Evolutionary conservation across 2,113 vertebrate genomes (phyloP), one percentile per base, ranked within the genome.

Genomic region (Thunnus thynnus): DNA sequence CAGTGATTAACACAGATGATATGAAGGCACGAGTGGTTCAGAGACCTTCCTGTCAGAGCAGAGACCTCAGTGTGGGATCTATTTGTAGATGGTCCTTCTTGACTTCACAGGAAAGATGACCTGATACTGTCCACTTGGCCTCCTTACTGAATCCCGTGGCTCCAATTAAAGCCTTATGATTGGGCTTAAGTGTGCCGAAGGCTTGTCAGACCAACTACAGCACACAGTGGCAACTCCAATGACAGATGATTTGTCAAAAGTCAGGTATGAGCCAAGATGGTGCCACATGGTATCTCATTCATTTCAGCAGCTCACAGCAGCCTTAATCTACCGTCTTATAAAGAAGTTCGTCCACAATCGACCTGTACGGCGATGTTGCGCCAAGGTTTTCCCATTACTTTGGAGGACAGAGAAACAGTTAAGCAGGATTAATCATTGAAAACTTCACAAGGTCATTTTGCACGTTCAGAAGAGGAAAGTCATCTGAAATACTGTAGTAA

Each of bases 161-260:
- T 88, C 85, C 70, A 87, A 86, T 89, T 89, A 86, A 76, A 88
- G 22, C 55, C 70, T 64, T 41, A 65, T 88, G 72, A 82, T 88
- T 78, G 55, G 55, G 54, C 52, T 76, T 81, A 86, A 82, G 65
- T 71, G 56, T 78, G 77, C 61, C 25, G 18, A 47, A 51, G 54
- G 69, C 51, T 32, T 70, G 54, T 82, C 72, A 74, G 27, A 61
- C 46, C 50, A 46, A 57, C 68, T 62, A 18, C 57, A 60, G 73
- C 30, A 50, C 48, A 58, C 64, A 66, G 20, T 27, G 6, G n/a
- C 25, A 30, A 44, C 30, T 72, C 20, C 25, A 67, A 69, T 66
- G 67, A 48, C 51, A n/a, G 27, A 51, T 55, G 41, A 64, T 51
- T 77, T 76, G 64, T 76, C 51, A 25, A 30, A 76, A 68, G 62